These are phyloP conservation scores for Phymanthus crucifer DNA, from an alignment of 92 coral and sea anemone genomes.

Conservation along the genomic window DNA sequence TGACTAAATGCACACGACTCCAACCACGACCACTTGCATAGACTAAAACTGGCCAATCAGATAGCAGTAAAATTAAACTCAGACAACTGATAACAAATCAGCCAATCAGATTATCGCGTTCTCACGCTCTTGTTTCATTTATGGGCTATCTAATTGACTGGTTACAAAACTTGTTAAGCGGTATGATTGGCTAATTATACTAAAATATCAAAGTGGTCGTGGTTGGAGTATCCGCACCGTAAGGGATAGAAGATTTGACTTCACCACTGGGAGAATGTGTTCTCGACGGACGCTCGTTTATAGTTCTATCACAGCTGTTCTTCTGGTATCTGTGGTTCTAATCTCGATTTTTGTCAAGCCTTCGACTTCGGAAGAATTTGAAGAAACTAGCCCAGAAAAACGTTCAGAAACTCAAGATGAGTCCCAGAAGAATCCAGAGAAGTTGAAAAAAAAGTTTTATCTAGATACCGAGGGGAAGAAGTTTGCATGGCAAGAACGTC, in stretches of 20 bases:
- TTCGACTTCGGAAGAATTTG: constrained; percentile 68
- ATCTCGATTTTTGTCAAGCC: constrained; percentile 76
- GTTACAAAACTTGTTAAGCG: no score
- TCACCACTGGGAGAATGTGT: constrained; percentile 52
- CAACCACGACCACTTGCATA: no score
- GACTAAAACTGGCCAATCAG: no score
- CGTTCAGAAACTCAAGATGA: constrained; percentile 51
- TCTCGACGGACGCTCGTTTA: constrained; percentile 65
- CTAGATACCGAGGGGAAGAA: constrained; percentile 17
- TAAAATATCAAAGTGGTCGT: no score
- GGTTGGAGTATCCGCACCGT: no score
- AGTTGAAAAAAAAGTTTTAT: constrained; percentile 9
- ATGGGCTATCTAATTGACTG: no score
- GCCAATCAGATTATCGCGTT: no score
- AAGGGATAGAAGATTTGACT: constrained; percentile 31
- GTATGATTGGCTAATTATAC: no score
- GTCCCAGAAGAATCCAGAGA: constrained; percentile 11
- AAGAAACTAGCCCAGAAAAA: constrained; percentile 35
- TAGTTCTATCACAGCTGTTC: constrained; percentile 56
- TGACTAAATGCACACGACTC: no score
- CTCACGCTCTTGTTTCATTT: no score
- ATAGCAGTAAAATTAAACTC: no score
- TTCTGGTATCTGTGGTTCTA: constrained; percentile 62
- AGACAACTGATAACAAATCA: no score
- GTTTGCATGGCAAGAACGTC: constrained; percentile 48